phyloP scores from a whole-genome alignment of 2,113 vertebrate species.

The Chelonoidis abingdonii region DNA sequence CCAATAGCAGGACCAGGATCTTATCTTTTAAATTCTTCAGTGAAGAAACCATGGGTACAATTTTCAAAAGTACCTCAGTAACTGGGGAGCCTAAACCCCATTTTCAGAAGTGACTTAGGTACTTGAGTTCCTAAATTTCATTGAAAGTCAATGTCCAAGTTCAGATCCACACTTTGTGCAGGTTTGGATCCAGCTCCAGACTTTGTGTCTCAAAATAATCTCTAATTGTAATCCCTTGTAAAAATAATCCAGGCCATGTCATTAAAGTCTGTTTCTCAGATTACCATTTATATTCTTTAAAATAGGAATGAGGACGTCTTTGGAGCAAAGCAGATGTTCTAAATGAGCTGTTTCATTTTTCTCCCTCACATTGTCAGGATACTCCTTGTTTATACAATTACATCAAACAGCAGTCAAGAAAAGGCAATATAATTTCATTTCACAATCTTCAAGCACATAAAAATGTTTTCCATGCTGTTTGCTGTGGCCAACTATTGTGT shows the following conservation, averaged over 20 bases:
- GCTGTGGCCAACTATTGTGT: slow-evolving; percentile 4
- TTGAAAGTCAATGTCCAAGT: neutral
- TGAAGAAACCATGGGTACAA: neutral
- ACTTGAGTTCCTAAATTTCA: slow-evolving; percentile 5
- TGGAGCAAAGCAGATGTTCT: slow-evolving; percentile 35
- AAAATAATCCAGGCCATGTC: slow-evolving; percentile 3
- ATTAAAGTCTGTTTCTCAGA: slow-evolving; percentile 21
- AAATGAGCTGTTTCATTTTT: slow-evolving; percentile 8
- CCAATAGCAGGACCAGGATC: neutral
- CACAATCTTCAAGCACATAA: neutral
- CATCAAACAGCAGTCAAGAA: neutral
- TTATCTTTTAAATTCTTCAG: neutral
- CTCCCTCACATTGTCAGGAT: slow-evolving; percentile 18
- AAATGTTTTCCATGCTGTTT: neutral
- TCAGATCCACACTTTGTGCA: neutral
- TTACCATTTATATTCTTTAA: slow-evolving; percentile 31
- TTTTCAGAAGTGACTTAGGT: neutral
- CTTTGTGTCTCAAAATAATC: neutral
- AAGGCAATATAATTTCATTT: slow-evolving; percentile 12
- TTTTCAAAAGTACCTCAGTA: neutral
- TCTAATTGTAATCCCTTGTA: slow-evolving; percentile 18
- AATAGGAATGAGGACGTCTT: slow-evolving; percentile 16
- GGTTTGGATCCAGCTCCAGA: neutral
- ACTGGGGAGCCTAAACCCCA: neutral
- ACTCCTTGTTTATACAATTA: slow-evolving; percentile 29